These are phyloP conservation scores for Dinomys branickii DNA, from an alignment of 2,113 vertebrate genomes.

Conservation along the genomic window DNA sequence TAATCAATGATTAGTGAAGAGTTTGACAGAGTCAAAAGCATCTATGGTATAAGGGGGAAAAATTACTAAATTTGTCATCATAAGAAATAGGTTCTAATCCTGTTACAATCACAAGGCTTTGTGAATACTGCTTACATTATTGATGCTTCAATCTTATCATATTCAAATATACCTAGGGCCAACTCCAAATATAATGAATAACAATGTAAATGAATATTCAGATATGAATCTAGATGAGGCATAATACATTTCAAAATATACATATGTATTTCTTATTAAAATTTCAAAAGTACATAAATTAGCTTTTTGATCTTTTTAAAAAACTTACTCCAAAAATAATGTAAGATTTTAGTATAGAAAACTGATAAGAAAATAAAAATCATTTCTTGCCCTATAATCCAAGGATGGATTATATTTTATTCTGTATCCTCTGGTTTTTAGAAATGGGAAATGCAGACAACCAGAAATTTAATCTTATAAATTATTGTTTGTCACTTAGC, in stretches of 20 bases:
- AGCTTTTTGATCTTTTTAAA: neutral
- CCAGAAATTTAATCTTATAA: neutral
- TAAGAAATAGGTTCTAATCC: neutral
- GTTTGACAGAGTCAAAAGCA: neutral
- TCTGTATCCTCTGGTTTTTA: neutral
- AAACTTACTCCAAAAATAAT: slow-evolving; percentile 17
- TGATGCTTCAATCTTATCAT: neutral
- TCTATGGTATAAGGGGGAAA: neutral
- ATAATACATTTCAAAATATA: slow-evolving; percentile 2
- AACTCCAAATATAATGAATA: slow-evolving; percentile 34
- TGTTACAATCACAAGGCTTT: neutral
- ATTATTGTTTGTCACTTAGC: neutral
- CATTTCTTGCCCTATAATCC: neutral
- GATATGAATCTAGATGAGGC: neutral
- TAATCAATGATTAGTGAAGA: neutral
- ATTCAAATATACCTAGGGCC: neutral
- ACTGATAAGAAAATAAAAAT: neutral
- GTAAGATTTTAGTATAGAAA: neutral
- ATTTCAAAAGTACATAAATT: slow-evolving; percentile 13
- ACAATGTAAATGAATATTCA: neutral
- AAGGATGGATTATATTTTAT: slow-evolving; percentile 33
- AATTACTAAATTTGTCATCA: neutral
- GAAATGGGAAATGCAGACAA: slow-evolving; percentile 9
- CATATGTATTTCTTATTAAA: slow-evolving; percentile 4
- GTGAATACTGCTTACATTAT: neutral